Evolutionary conservation across 2,797 vertebrate genomes (phyloP).

Genomic region (Crax fasciolata): DNA sequence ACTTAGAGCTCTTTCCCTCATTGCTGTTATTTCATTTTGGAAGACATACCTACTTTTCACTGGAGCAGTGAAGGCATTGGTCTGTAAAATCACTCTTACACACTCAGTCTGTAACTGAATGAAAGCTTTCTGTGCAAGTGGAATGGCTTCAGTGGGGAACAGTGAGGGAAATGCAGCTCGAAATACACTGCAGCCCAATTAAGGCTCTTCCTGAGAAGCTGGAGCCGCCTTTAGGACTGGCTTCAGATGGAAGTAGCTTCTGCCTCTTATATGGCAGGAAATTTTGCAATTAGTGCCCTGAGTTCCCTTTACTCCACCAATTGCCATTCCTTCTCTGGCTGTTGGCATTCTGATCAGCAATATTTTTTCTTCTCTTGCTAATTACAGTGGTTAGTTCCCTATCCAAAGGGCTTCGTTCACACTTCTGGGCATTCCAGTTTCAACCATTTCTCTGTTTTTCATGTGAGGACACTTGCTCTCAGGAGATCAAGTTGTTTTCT

Average conservation of each 20-base stretch:
- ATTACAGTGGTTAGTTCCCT: background rate
- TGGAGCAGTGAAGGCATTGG: background rate
- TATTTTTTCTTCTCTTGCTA: background rate
- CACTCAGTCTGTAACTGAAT: fast-evolving
- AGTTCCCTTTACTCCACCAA: background rate
- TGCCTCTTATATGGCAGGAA: background rate
- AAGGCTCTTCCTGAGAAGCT: slow-evolving; percentile 6
- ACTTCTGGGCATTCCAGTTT: background rate
- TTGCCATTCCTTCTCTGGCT: background rate
- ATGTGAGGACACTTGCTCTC: background rate
- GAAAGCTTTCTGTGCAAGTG: background rate
- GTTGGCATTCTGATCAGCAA: background rate
- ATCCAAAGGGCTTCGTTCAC: background rate
- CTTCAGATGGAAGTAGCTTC: slow-evolving; percentile 5
- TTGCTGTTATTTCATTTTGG: background rate
- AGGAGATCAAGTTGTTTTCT: background rate
- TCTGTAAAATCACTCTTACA: background rate
- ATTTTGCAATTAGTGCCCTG: background rate
- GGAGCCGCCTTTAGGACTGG: background rate
- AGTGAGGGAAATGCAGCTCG: background rate
- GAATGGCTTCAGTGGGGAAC: background rate
- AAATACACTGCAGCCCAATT: background rate
- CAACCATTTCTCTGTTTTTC: background rate
- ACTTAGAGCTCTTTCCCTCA: background rate
- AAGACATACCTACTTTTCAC: background rate